Percentiles rank a stretch among this genome's conserved stretches.
Conservation (phyloP, 2,113 vertebrate species). For the Rhea americana region DNA sequence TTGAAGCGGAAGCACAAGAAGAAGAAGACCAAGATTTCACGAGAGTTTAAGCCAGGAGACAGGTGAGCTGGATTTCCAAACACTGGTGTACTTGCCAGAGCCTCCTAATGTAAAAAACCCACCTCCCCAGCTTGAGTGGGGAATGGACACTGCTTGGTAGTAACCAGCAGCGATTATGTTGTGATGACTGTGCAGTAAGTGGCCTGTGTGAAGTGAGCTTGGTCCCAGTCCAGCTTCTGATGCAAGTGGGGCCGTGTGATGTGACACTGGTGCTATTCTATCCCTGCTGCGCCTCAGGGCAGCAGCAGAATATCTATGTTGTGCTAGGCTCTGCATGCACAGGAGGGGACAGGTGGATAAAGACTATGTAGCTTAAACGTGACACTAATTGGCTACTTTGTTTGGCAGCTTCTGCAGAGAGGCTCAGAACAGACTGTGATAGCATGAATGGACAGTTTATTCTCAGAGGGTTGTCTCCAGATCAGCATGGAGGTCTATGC, state of each 20-base stretch:
- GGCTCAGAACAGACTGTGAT: background rate
- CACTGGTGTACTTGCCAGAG: background rate
- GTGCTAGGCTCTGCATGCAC: background rate
- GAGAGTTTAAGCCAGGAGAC: constrained; percentile 95
- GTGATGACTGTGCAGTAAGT: background rate
- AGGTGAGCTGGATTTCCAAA: constrained; percentile 73
- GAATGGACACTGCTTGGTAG: background rate
- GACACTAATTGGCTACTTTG: constrained; percentile 13
- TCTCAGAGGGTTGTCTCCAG: background rate
- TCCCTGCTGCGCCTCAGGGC: constrained; percentile 6
- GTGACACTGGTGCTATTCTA: background rate
- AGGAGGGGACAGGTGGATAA: constrained; percentile 17
- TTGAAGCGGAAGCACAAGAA: constrained; percentile 98
- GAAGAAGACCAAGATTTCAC: constrained; percentile 94
- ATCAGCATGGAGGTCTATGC: background rate
- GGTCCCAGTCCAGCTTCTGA: background rate
- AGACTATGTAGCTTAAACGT: background rate
- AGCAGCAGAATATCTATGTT: background rate
- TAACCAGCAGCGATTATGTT: background rate
- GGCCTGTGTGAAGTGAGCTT: constrained; percentile 15
- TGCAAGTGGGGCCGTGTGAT: background rate
- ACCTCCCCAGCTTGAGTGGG: background rate
- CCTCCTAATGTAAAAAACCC: background rate
- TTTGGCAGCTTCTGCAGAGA: background rate
- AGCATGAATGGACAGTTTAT: background rate